Conservation (phyloP, 2,888 invertebrate genomes). For the Heliconius sara region DNA sequence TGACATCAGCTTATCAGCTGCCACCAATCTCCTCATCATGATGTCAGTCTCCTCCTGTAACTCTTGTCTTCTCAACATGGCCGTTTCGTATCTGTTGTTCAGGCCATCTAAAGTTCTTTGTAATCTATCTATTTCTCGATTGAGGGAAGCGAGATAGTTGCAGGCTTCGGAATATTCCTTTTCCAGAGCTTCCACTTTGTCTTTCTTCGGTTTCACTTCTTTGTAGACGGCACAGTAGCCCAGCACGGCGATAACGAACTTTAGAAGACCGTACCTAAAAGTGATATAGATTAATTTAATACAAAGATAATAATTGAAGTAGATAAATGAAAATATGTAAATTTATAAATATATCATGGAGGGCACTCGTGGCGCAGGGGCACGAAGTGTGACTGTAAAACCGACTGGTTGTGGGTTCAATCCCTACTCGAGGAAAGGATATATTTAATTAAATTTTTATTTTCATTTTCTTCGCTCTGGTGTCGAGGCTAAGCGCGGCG, state of each 20-base stretch:
- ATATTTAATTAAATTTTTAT: too few species aligned
- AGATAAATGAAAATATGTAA: too few species aligned
- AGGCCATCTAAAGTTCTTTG: constrained; percentile 88
- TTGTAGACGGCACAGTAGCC: constrained; percentile 94
- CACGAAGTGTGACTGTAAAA: too few species aligned
- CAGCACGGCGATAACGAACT: constrained; percentile 93
- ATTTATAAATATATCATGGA: too few species aligned
- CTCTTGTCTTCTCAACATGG: constrained; percentile 87
- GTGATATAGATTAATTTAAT: neutral
- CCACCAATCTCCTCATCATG: constrained; percentile 90
- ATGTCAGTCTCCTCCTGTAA: constrained; percentile 92
- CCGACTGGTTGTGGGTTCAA: too few species aligned
- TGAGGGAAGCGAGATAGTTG: constrained; percentile 87
- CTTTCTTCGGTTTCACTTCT: constrained; percentile 93
- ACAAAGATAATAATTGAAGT: too few species aligned
- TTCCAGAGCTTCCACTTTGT: constrained; percentile 91
- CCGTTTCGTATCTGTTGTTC: constrained; percentile 89
- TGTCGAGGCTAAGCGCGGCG: too few species aligned
- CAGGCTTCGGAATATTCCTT: constrained; percentile 86
- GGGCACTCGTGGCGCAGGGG: too few species aligned
- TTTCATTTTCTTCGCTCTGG: too few species aligned
- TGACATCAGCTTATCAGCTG: constrained; percentile 94
- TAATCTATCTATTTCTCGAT: constrained; percentile 88
- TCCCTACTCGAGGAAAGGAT: too few species aligned
- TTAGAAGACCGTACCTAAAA: constrained; percentile 88